Conservation (phyloP, 1,140 invertebrate genomes). For the Venustaconcha ellipsiformis region DNA sequence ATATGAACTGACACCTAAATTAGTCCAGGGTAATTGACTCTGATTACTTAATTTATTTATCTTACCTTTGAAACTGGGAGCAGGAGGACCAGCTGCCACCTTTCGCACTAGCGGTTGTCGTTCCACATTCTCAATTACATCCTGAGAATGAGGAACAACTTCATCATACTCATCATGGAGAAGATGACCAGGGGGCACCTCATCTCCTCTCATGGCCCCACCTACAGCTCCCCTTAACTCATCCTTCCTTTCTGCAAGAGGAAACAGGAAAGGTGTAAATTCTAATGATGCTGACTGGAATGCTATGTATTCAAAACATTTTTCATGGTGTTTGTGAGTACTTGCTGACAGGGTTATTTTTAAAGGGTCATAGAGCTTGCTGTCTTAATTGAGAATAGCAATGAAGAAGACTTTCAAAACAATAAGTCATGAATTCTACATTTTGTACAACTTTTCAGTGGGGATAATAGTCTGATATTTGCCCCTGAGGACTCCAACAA, state of each 20-base stretch:
- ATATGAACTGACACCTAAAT: not conserved
- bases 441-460: too few relatives aligned
- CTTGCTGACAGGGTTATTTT: too few relatives aligned
- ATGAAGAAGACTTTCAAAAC: too few relatives aligned
- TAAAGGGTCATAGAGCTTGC: too few relatives aligned
- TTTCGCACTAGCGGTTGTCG: conserved; percentile 51
- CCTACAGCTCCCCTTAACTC: conserved; percentile 18
- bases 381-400: too few relatives aligned
- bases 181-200: conserved; percentile 16
- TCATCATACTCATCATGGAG: conserved; percentile 44
- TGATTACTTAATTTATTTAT: not conserved
- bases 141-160: conserved; percentile 24
- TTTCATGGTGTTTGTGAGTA: too few relatives aligned
- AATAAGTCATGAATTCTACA: too few relatives aligned
- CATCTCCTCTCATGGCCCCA: conserved; percentile 6
- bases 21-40: too few relatives aligned
- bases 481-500: too few relatives aligned
- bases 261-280: not conserved
- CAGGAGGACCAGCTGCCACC: conserved; percentile 53
- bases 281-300: too few relatives aligned
- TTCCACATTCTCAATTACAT: conserved; percentile 31
- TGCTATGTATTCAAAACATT: too few relatives aligned
- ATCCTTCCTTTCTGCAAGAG: conserved; percentile 39
- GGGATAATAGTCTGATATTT: too few relatives aligned
- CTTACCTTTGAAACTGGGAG: conserved; percentile 59